phyloP scores from a whole-genome alignment of 1,140 invertebrate species.

The Akabosia matsudoensis region DNA sequence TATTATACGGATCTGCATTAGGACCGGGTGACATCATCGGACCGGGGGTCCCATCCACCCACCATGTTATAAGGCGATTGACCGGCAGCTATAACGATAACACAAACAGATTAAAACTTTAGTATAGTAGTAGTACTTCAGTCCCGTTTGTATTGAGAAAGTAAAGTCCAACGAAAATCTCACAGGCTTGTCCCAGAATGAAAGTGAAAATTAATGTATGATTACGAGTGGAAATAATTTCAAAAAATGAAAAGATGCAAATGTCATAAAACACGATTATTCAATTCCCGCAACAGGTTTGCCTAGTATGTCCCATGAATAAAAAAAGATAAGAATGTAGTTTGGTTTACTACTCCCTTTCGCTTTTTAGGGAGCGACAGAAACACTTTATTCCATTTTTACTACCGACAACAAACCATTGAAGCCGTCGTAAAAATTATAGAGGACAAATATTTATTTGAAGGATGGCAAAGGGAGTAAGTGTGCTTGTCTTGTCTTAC shows the following conservation, averaged over 20 bases:
- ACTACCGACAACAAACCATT: conserved; percentile 14
- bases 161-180: too few relatives aligned
- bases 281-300: conserved; percentile 13
- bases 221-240: too few relatives aligned
- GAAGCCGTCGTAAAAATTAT: conserved; percentile 17
- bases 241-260: too few relatives aligned
- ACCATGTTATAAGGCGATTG: conserved; percentile 24
- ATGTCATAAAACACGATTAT: conserved; percentile 8
- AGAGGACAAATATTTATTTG: conserved; percentile 25
- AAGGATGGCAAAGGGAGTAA: background rate
- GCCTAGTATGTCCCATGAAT: background rate
- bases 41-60: conserved; percentile 42
- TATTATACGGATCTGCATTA: conserved; percentile 46
- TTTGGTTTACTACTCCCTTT: background rate
- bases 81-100: conserved; percentile 1
- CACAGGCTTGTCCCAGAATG: too few relatives aligned
- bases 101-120: background rate
- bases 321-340: too few relatives aligned
- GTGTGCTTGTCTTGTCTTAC: background rate
- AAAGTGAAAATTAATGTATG: too few relatives aligned
- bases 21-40: conserved; percentile 46
- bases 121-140: too few relatives aligned
- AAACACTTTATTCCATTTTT: conserved; percentile 8
- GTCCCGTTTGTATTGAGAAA: too few relatives aligned
- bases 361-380: background rate